Evolutionary conservation across 2,113 vertebrate genomes (phyloP), one percentile per base, ranked within the genome.

Genomic region (Choloepus hoffmanni): DNA sequence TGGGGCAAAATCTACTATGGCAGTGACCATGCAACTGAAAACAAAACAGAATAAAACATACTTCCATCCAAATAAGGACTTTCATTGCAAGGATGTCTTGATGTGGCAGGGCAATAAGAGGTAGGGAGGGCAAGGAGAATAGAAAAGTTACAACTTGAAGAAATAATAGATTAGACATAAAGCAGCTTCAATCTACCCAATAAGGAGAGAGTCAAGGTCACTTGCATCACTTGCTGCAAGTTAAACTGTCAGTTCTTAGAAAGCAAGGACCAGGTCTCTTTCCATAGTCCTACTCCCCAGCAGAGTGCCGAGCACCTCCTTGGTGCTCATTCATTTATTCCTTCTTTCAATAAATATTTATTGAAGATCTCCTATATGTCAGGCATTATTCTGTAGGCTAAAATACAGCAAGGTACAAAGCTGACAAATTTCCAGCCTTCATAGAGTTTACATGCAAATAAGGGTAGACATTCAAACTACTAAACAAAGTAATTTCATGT

Each of bases 371-470:
- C 36, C 43, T 78, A 33, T 26, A 6, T 73, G 10, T 30, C 67
- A 67, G 62, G 19, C 36, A 53, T 7, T 28, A 5, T n/a, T 60
- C 40, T 12, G 40, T 12, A 23, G 48, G 23, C 45, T 88, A 16
- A 91, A 95, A 53, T n/a, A n/a, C 14, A 82, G 24, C 30, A 40
- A 8, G 67, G 13, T 85, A 13, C 33, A 88, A 48, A 87, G 63
- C 45, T 90, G 62, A 60, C 16, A 83, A 72, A 40, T 90, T 40
- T n/a, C 58, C 84, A 85, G 10, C 62, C 73, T 67, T 78, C 62
- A 14, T 53, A 33, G 9, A 77, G 45, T 62, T 94, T 62, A 53
- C 50, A 88, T 53, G 94, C 68, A 93, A 94, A 58, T 88, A n/a
- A 78, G 48, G 65, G 43, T 16, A 58, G 26, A 76, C 48, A 6